These are phyloP conservation scores for Bubalus kerabau DNA, from an alignment of 2,113 vertebrate genomes.

Conservation along the genomic window DNA sequence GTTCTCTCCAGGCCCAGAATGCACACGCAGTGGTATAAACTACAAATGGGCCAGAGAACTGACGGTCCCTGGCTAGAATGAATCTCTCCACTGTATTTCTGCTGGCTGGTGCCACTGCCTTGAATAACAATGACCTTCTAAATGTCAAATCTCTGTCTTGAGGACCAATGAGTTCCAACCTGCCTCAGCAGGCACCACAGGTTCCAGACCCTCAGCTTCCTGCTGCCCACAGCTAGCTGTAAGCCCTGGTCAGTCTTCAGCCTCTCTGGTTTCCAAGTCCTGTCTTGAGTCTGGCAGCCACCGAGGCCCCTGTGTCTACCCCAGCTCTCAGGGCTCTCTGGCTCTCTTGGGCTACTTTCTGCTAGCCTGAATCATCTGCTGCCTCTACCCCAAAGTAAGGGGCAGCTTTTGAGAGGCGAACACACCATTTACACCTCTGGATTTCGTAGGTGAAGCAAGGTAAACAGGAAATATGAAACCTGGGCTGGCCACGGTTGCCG, in stretches of 20 bases:
- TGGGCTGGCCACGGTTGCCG: fast-evolving
- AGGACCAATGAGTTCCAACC: not conserved
- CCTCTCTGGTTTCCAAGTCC: not conserved
- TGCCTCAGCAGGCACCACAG: too few relatives aligned
- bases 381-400: not conserved
- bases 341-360: not conserved
- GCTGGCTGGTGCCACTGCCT: not conserved
- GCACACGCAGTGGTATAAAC: not conserved
- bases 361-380: not conserved
- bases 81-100: not conserved
- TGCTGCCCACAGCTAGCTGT: too few relatives aligned
- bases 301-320: not conserved
- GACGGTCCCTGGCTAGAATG: not conserved
- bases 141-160: not conserved
- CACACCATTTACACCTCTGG: not conserved
- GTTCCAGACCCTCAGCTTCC: not conserved
- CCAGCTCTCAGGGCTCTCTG: not conserved
- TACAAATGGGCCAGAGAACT: not conserved
- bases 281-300: not conserved
- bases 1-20: not conserved
- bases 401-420: not conserved
- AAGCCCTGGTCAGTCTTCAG: not conserved
- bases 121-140: not conserved
- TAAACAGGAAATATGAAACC: not conserved
- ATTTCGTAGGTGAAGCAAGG: not conserved